Conservation (phyloP, 1,140 invertebrate species). For the Drosophila takahashii region DNA sequence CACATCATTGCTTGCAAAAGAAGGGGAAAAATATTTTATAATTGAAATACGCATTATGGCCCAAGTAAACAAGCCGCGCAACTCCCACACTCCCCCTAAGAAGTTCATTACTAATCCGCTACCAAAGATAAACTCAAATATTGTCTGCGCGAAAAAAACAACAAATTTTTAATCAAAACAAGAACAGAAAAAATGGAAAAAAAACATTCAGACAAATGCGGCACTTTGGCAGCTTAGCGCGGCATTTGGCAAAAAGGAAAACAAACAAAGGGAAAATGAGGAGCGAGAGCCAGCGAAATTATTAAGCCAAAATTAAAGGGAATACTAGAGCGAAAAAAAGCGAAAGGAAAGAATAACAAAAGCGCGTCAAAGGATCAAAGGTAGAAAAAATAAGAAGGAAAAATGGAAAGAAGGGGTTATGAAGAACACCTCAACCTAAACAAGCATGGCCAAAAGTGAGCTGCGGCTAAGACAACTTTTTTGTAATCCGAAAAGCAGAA, state of each 20-base stretch:
- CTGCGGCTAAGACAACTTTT: conserved; percentile 64
- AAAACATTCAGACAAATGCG: conserved; percentile 67
- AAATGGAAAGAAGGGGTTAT: conserved; percentile 22
- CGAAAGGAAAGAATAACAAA: conserved; percentile 57
- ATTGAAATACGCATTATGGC: conserved; percentile 73
- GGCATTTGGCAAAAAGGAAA: conserved; percentile 69
- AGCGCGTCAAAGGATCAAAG: conserved; percentile 81
- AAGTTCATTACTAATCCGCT: conserved; percentile 80
- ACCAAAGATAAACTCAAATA: conserved; percentile 68
- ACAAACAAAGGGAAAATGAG: conserved; percentile 63
- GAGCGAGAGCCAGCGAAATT: conserved; percentile 53
- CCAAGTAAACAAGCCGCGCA: conserved; percentile 68
- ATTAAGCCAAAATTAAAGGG: conserved; percentile 72
- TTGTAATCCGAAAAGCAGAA: conserved; percentile 25
- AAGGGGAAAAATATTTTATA: conserved; percentile 62
- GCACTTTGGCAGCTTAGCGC: conserved; percentile 75
- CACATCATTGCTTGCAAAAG: conserved; percentile 22
- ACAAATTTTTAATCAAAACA: conserved; percentile 76
- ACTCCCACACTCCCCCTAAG: conserved; percentile 6
- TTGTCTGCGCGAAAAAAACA: conserved; percentile 43
- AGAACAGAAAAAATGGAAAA: conserved; percentile 21
- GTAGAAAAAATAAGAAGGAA: conserved; percentile 38
- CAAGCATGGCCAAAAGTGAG: conserved; percentile 58
- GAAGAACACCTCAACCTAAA: conserved; percentile 62
- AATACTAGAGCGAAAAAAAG: conserved; percentile 36